Evolutionary conservation across 2,888 invertebrate genomes (phyloP), one percentile per base, ranked within the genome.

Genomic region (Amphipoea lucens): DNA sequence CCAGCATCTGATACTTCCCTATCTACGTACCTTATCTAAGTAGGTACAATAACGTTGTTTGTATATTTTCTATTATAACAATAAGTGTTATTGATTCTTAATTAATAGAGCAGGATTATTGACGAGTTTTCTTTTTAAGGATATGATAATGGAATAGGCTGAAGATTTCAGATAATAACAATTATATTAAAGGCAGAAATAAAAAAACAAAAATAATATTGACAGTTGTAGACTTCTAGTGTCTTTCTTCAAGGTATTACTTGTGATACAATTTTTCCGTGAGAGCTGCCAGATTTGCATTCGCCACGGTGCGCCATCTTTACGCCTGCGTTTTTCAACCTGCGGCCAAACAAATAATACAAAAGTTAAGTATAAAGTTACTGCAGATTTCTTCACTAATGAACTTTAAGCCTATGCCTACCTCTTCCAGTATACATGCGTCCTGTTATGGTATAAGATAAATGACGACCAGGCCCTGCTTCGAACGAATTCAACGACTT

Each of bases 221-320:
- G 29, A 29, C 20, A 4, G 7, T 42, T 60, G 29, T 29, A 29
- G 29, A 29, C 29, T 29, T 1, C 4, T 42, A 29, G 20, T 11
- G 57, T 57, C 2, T 57, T 71, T 73, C 6, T 51, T 71, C 45
- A 71, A 17, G 36, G 20, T 48, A 36, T 48, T 17, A n/a, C 60
- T 17, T 1, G 36, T 36, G 4, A 4, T 36, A 20, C 1, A 4
- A 12, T 0, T 51, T 60, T 45, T 23, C 3, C 12, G 1, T 3
- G 11, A 11, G 45, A 17, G n/a, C 4, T 23, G 17, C 2, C 1
- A 51, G 36, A 42, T n/a, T 29, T 12, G 23, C 82, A 82, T 14
- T 11, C 5, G 5, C 77, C 82, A 0, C 5, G 57, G 40, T 81
- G 67, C 5, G 66, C 82, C n/a, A 74, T 9, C 20, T 57, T 66